Base-by-base conservation (phyloP, 2,113 vertebrate species). In the Fulmarus glacialis region DNA sequence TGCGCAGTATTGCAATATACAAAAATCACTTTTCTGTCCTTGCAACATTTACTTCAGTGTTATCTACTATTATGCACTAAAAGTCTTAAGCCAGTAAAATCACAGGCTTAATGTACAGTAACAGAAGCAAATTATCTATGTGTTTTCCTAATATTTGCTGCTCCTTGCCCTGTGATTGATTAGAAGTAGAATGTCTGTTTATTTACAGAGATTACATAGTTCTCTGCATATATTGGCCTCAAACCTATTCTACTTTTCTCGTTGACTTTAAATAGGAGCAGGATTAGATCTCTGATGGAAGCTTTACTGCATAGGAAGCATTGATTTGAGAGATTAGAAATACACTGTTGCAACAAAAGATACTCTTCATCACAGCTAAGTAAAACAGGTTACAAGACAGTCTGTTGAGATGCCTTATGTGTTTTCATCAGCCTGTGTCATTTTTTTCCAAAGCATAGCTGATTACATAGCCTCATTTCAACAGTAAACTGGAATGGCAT, bases 71-170 rank as follows among this genome's bases (percentile, higher is more conserved):
- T n/a, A 81, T 7, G 9, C 50, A 71, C 55, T 88, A 21, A 12
- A 93, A 93, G 32, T 71, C 42, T 85, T 94, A 93, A 84, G 6
- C 53, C 79, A 81, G 53, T 83, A 94, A 91, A 94, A 96, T 52
- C 71, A 86, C 8, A 73, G 66, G 48, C 27, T 79, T 95, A 88
- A 88, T 36, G 62, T 4, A 78, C 48, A 90, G 62, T 72, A 93
- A 85, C 70, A 43, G 63, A 78, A 81, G 71, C 32, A 89, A 94
- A 92, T 83, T 6, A 90, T 55, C 30, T 40, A 30, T 70, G 16
- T 45, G 2, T 87, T 38, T 18, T 47, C 30, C 52, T 84, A 71
- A 59, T 82, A 75, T 72, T 92, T 84, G 77, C 80, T 93, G 82
- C 30, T 93, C 34, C 66, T 89, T 64, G 75, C 23, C 59, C 68